Base-by-base conservation (phyloP, 64 coral and sea anemone species). In the Pachyseris speciosa region DNA sequence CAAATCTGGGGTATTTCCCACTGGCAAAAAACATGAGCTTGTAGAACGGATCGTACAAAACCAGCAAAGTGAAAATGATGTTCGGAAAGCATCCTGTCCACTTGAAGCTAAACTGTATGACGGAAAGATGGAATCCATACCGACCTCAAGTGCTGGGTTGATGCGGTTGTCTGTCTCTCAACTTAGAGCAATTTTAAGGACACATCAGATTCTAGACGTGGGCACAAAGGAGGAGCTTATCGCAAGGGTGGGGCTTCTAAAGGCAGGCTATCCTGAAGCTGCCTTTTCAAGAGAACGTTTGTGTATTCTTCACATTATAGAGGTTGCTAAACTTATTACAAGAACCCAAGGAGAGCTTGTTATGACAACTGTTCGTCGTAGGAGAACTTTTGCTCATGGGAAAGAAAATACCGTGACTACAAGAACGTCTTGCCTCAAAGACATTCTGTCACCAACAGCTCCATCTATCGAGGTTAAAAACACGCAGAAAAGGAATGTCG, bases 1-100 rank as follows among this genome's bases (percentile, higher is more conserved):
- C 25, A 34, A 91, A 15, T 80, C 88, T 29, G 58, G 72, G 7
- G 8, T 92, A 72, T 3, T 47, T 30, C 16, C 89, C 48, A 43
- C 26, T 48, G 79, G 89, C n/a, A 92, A 92, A 57, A 92, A 92
- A 84, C 75, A 84, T 58, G 89, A 92, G 75, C 67, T 92, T 63
- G 68, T 92, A 26, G 17, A 60, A 40, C 37, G 89, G 12, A 84
- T 92, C 26, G 67, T 47, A 63, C 37, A 70, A 84, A 92, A 80
- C n/a, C 68, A 26, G 24, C 31, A 30, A 30, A 41, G 79, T 29
- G 58, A 1, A n/a, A n/a, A n/a, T n/a, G n/a, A 24, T 37, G 51
- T 63, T 51, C 33, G 15, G 39, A 33, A 74, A 40, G 26, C 37
- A 50, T 6, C 22, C 42, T 53, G 28, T 3, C 32, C 73, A 0